A percentile compares a stretch with the other conserved stretches of the same genome.
Evolutionary conservation across 2,888 invertebrate genomes (phyloP).

Genomic region (Diploptera punctata): DNA sequence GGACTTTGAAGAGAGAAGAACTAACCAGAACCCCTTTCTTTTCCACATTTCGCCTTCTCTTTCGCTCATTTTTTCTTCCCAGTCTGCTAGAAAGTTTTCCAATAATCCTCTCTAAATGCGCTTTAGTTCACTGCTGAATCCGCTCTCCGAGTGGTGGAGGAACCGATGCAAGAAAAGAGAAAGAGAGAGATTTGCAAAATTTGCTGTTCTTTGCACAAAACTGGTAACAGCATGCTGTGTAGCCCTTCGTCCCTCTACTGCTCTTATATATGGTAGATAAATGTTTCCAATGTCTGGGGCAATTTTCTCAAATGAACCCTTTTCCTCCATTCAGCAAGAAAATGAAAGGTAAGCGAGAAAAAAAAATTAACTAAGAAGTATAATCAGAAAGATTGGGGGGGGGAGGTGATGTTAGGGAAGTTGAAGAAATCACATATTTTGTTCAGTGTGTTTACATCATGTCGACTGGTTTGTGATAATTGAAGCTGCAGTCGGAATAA

Average conservation of each 20-base stretch:
- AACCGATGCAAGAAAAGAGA: background rate
- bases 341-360: conserved; percentile 27
- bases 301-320: conserved; percentile 39
- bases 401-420: too few relatives aligned
- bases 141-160: background rate
- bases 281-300: conserved; percentile 34
- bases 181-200: conserved; percentile 31
- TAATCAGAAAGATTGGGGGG: background rate
- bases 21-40: background rate
- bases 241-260: background rate
- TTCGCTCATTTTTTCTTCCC: background rate
- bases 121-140: conserved; percentile 23
- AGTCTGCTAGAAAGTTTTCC: conserved; percentile 25
- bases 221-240: conserved; percentile 17
- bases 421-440: background rate
- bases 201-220: conserved; percentile 34
- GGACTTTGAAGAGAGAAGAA: background rate
- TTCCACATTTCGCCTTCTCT: background rate
- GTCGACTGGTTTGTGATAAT: too few relatives aligned
- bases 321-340: conserved; percentile 22
- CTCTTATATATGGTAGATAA: conserved; percentile 23
- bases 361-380: conserved; percentile 2
- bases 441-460: too few relatives aligned
- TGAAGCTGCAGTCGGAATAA: too few relatives aligned
- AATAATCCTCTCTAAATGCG: conserved; percentile 27